Percentiles rank a stretch among this genome's conserved stretches.
Conservation (phyloP, 2,888 invertebrate species). For the Mesoligia furuncula region DNA sequence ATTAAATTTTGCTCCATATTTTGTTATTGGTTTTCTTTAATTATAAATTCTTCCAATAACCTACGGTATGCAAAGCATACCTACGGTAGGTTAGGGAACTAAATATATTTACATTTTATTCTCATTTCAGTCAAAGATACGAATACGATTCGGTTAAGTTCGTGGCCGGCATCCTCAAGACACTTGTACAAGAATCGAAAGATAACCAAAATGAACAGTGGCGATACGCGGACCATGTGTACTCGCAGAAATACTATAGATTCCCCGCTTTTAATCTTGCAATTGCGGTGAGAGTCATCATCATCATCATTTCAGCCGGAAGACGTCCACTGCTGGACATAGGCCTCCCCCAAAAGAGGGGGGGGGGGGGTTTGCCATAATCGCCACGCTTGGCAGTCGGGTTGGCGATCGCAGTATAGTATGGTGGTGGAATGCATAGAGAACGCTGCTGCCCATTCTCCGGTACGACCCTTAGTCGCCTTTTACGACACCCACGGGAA, state of each 20-base stretch:
- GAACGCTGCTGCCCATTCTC: too few species aligned
- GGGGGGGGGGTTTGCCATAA: too few species aligned
- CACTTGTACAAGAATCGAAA: slow-evolving; percentile 50
- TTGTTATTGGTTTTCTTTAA: neutral
- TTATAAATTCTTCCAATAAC: too few species aligned
- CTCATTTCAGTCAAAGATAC: neutral
- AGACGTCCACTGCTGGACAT: too few species aligned
- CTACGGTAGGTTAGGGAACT: neutral
- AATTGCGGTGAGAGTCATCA: slow-evolving; percentile 75
- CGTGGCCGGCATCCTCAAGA: slow-evolving; percentile 72
- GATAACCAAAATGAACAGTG: slow-evolving; percentile 72
- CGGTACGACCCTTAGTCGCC: too few species aligned
- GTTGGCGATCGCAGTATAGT: too few species aligned
- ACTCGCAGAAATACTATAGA: slow-evolving; percentile 76
- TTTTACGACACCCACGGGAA: too few species aligned
- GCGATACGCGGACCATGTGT: slow-evolving; percentile 71
- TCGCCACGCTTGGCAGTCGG: too few species aligned
- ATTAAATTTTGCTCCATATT: neutral
- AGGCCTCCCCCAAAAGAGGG: too few species aligned
- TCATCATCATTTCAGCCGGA: too few species aligned
- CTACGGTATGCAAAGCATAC: neutral
- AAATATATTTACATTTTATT: neutral
- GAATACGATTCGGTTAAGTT: slow-evolving; percentile 58
- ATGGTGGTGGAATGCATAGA: too few species aligned
- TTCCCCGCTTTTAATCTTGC: slow-evolving; percentile 79